Conservation (phyloP, 1,140 invertebrate species). For the Pseudomyrmex flavicornis region DNA sequence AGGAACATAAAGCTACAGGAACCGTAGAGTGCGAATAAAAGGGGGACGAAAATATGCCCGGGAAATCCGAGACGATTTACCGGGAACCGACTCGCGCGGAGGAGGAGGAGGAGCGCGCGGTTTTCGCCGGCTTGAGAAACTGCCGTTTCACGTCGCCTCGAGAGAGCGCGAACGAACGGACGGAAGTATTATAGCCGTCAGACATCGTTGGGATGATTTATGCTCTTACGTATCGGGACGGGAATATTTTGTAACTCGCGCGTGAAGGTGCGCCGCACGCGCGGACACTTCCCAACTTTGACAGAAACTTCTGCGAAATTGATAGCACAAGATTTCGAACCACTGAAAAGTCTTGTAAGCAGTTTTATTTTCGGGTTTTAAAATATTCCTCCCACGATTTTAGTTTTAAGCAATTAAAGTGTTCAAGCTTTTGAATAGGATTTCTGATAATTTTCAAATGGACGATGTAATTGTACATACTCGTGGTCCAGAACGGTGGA, state of each 20-base stretch:
- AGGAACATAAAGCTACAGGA: slow-evolving; percentile 54
- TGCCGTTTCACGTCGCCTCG: slow-evolving; percentile 39
- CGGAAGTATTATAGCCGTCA: slow-evolving; percentile 23
- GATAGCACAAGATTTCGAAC: background rate
- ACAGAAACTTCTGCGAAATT: background rate
- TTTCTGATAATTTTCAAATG: background rate
- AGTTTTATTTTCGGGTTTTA: background rate
- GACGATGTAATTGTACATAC: slow-evolving; percentile 4
- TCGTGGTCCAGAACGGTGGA: background rate
- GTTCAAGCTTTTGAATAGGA: background rate
- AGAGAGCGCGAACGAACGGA: slow-evolving; percentile 8
- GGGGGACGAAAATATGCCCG: slow-evolving; percentile 39
- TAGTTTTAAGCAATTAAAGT: background rate
- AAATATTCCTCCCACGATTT: background rate
- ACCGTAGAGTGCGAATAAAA: slow-evolving; percentile 55
- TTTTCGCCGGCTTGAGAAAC: slow-evolving; percentile 53
- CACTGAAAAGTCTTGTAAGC: background rate
- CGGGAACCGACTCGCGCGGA: slow-evolving; percentile 29
- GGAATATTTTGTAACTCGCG: slow-evolving; percentile 37
- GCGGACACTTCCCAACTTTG: too few species aligned
- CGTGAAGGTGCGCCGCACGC: background rate
- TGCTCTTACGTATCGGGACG: slow-evolving; percentile 12
- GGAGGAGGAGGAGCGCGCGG: background rate
- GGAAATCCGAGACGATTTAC: slow-evolving; percentile 60
- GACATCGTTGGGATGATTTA: slow-evolving; percentile 56